Conservation (phyloP, 2,113 vertebrate genomes). For the Polyodon spathula region DNA sequence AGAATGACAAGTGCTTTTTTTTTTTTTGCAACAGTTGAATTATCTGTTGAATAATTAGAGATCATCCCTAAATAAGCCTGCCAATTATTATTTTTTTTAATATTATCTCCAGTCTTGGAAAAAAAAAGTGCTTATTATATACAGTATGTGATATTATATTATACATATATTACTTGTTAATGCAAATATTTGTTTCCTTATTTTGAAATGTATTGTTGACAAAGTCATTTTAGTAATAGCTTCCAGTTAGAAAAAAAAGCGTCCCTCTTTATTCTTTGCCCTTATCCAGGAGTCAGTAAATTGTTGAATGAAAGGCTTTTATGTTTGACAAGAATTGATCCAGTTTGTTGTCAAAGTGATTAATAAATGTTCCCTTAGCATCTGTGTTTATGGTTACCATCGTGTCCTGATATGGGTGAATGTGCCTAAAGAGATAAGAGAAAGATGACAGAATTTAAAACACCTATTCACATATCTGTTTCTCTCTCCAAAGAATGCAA, state of each 20-base stretch:
- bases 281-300: background rate
- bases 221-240: background rate
- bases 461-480: no score
- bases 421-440: no score
- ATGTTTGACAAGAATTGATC: constrained; percentile 1
- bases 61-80: constrained; percentile 7
- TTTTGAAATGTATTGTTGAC: background rate
- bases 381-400: background rate
- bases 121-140: background rate
- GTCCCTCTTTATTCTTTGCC: constrained; percentile 1
- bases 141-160: background rate
- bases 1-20: no score
- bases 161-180: background rate
- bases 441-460: no score
- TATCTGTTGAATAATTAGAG: constrained; percentile 48
- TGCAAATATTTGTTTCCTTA: background rate
- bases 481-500: no score
- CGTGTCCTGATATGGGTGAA: no score
- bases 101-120: background rate
- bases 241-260: background rate
- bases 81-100: background rate
- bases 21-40: no score
- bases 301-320: constrained; percentile 1
- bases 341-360: background rate
- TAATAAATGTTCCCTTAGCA: background rate